Evolutionary conservation across 2,113 vertebrate species (phyloP), one percentile per base, ranked within the genome.

Genomic region (Daphoenositta chrysoptera): DNA sequence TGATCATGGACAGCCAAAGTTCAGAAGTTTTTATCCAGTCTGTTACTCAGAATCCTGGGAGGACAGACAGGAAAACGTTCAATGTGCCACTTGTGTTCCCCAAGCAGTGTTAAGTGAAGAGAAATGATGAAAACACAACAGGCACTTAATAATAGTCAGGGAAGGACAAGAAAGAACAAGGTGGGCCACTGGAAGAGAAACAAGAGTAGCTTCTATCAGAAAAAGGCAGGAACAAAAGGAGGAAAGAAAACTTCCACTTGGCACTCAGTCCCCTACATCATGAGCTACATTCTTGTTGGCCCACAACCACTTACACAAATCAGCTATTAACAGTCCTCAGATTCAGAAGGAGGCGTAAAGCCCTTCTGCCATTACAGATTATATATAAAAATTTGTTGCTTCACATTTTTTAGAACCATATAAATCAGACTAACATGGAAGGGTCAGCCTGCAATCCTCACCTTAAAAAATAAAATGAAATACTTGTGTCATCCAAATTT

Each of bases 291-390:
- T 84, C 56, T n/a, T 58, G 11, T 5, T 51, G 51, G 53, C 10
- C 23, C 40, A 63, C 65, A 91, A 58, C 2, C 44, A 19, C 27
- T 78, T 42, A 33, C 0, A 3, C 18, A 63, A 63, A 63, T 8
- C 33, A 93, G 28, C 24, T 39, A 60, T 17, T 51, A 54, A 84
- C 21, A 50, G 19, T 3, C 56, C n/a, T 51, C 47, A n/a, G 17
- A 53, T 56, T 71, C 23, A 72, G 39, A 76, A 33, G 28, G 27
- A 93, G 22, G 15, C 0, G 0, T 22, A 44, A 16, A 1, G 4
- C 9, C 17, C 22, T 65, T 82, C 9, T 51, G 9, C 28, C 31
- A n/a, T 48, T 88, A 75, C 11, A 64, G 13, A 27, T 57, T 51
- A 48, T 14, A 26, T 2, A 28, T 31, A 47, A 58, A 58, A 86